Percentiles rank a stretch among this genome's conserved stretches.
phyloP scores from a whole-genome alignment of 2,113 vertebrate species.

The Microcebus ravelobensis region DNA sequence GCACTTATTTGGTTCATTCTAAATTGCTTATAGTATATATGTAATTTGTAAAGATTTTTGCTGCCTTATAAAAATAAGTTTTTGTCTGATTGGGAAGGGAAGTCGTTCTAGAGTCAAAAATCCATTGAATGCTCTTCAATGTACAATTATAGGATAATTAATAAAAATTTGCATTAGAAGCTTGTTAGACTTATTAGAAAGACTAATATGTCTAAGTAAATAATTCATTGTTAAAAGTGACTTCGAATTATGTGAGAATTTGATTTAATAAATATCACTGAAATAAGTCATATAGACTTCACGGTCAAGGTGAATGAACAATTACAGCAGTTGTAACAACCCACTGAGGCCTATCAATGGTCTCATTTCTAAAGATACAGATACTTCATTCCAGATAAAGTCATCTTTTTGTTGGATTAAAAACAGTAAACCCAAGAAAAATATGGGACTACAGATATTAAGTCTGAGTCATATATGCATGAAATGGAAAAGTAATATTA shows the following conservation, averaged over 20 bases:
- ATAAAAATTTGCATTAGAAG: not conserved
- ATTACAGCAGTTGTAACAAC: not conserved
- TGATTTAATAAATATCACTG: not conserved
- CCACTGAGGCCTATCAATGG: not conserved
- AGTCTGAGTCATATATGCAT: not conserved
- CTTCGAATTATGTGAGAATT: not conserved
- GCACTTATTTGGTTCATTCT: not conserved
- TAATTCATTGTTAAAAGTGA: not conserved
- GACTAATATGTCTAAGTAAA: not conserved
- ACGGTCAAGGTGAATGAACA: not conserved
- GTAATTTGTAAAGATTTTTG: not conserved
- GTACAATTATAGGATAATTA: not conserved
- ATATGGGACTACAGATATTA: not conserved
- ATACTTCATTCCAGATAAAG: not conserved
- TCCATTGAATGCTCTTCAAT: not conserved
- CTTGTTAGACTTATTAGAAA: not conserved
- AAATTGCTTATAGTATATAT: not conserved
- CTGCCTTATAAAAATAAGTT: not conserved
- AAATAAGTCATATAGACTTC: not conserved
- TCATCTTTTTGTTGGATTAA: not conserved
- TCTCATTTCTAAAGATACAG: not conserved
- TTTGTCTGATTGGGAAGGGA: not conserved
- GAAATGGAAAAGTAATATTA: not conserved
- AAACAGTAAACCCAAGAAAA: not conserved
- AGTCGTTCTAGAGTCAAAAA: not conserved